Percentiles rank a stretch among this genome's conserved stretches.
phyloP scores from a whole-genome alignment of 2,888 invertebrate genomes.

The Drosophila helvetica region DNA sequence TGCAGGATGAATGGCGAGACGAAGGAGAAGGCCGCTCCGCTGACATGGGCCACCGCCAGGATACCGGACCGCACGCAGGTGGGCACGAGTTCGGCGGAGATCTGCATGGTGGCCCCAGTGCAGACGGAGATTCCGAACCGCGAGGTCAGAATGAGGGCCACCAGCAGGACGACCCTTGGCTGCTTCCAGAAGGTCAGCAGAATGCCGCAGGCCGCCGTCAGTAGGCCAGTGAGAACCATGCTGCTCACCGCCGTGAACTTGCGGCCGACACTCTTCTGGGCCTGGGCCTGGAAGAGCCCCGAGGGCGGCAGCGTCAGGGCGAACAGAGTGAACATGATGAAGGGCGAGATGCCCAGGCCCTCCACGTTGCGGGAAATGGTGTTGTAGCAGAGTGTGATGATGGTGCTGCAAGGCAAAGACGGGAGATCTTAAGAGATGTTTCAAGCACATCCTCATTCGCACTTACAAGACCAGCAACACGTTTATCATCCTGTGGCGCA shows the following conservation, averaged over 20 bases:
- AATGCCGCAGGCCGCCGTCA: slow-evolving; percentile 84
- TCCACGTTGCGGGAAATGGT: slow-evolving; percentile 86
- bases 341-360: slow-evolving; percentile 85
- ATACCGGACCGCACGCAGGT: slow-evolving; percentile 87
- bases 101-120: slow-evolving; percentile 86
- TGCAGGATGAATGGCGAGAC: slow-evolving; percentile 85
- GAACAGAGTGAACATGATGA: slow-evolving; percentile 85
- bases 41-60: slow-evolving; percentile 86
- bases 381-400: slow-evolving; percentile 85
- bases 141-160: slow-evolving; percentile 84
- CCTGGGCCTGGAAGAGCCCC: slow-evolving; percentile 70
- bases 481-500: slow-evolving; percentile 84
- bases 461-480: slow-evolving; percentile 86
- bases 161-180: slow-evolving; percentile 78
- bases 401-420: slow-evolving; percentile 83
- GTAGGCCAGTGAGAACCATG: slow-evolving; percentile 84
- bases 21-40: slow-evolving; percentile 86
- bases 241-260: slow-evolving; percentile 85
- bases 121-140: slow-evolving; percentile 86
- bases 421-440: neutral
- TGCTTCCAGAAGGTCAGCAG: slow-evolving; percentile 78
- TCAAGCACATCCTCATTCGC: neutral
- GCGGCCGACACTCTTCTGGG: slow-evolving; percentile 81
- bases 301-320: slow-evolving; percentile 85
- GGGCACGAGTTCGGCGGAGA: slow-evolving; percentile 87